phyloP scores from a whole-genome alignment of 1,140 invertebrate species.

The Propsilocerus akamusi region DNA sequence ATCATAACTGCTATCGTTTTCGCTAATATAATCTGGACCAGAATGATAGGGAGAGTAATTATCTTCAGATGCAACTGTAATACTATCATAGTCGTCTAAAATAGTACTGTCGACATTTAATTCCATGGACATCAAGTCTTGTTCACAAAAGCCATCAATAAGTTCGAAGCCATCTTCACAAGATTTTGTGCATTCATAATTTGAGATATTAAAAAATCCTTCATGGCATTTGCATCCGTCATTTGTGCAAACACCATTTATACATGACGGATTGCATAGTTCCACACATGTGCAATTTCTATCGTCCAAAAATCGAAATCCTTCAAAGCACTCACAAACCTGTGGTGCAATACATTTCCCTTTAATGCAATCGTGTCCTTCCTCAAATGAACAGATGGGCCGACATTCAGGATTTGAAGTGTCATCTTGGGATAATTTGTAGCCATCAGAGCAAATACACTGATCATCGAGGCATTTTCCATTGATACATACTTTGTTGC shows the following conservation, averaged over 20 bases:
- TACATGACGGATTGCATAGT: not conserved
- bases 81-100: no score
- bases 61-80: no score
- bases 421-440: not conserved
- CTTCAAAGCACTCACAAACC: slow-evolving; percentile 17
- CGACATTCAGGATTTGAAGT: slow-evolving; percentile 11
- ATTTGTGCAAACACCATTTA: not conserved
- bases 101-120: no score
- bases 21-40: no score
- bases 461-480: slow-evolving; percentile 13
- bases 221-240: not conserved
- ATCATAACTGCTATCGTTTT: no score
- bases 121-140: no score
- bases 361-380: slow-evolving; percentile 18
- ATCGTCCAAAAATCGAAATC: slow-evolving; percentile 5
- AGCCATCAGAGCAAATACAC: not conserved
- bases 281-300: not conserved
- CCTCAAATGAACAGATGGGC: slow-evolving; percentile 11
- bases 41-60: no score
- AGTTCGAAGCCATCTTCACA: no score
- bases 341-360: slow-evolving; percentile 26
- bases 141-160: no score
- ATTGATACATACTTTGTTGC: not conserved
- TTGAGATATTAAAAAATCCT: not conserved
- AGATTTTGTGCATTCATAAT: not conserved